Conservation (phyloP, 35 echinoderm and acorn worm genomes). For the Stichopus chloronotus region DNA sequence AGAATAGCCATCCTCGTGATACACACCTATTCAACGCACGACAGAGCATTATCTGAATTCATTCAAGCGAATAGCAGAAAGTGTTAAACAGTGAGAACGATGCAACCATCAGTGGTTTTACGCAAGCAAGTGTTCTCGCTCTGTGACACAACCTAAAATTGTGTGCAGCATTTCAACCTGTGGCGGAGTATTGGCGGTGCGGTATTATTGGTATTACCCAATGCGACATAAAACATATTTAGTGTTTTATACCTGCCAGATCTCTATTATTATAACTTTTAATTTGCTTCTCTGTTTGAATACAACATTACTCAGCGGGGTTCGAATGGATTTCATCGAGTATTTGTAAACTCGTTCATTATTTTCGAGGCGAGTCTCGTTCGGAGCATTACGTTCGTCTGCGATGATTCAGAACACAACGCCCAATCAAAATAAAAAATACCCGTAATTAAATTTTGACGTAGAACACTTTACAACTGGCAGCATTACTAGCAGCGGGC, state of each 20-base stretch:
- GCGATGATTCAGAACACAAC: slow-evolving; percentile 34
- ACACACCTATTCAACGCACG: neutral
- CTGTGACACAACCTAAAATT: neutral
- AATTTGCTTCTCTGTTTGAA: too few species aligned
- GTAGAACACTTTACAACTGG: neutral
- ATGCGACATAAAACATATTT: too few species aligned
- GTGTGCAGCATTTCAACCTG: neutral
- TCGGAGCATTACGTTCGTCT: neutral
- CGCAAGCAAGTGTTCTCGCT: neutral
- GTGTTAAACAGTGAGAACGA: neutral
- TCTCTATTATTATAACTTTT: too few species aligned
- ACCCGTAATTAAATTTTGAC: neutral
- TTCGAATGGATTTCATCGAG: slow-evolving; percentile 1
- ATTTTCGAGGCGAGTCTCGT: neutral
- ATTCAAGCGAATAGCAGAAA: slow-evolving; percentile 10
- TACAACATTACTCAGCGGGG: neutral
- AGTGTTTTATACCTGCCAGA: neutral
- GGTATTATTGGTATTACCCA: neutral
- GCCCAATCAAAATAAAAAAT: slow-evolving; percentile 25
- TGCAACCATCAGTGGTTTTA: neutral
- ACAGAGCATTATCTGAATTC: neutral
- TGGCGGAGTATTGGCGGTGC: neutral
- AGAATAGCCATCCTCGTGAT: neutral
- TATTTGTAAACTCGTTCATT: neutral
- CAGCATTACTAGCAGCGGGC: neutral